Percentiles rank a stretch among this genome's conserved stretches.
phyloP scores from a whole-genome alignment of 2,888 invertebrate genomes.

The Thumatha senex region DNA sequence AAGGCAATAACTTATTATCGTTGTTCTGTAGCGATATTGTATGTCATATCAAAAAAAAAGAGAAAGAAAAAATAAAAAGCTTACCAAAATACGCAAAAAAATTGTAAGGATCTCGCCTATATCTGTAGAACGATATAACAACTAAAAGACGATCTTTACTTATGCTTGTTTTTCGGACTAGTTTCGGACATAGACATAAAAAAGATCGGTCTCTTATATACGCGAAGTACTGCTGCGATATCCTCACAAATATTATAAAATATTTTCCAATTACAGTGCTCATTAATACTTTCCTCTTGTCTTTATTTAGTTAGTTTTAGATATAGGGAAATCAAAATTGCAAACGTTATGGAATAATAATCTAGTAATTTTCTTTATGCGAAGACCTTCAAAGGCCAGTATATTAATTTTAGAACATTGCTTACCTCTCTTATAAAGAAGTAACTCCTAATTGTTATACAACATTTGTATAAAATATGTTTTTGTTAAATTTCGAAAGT shows the following conservation, averaged over 20 bases:
- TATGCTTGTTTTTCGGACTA: too few species aligned
- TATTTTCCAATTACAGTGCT: conserved; percentile 33
- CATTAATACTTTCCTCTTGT: conserved; percentile 47
- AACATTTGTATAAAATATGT: conserved; percentile 11
- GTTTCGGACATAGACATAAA: neutral
- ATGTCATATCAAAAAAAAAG: conserved; percentile 64
- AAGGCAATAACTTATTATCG: conserved; percentile 40
- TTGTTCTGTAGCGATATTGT: conserved; percentile 51
- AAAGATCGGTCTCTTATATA: too few species aligned
- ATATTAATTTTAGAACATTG: conserved; percentile 15
- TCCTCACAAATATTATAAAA: conserved; percentile 41
- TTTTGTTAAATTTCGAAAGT: conserved; percentile 16
- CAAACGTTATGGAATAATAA: conserved; percentile 23
- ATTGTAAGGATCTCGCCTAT: conserved; percentile 48
- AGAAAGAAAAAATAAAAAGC: conserved; percentile 69
- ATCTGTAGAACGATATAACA: too few species aligned
- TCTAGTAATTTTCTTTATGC: conserved; percentile 17
- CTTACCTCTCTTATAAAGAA: conserved; percentile 8
- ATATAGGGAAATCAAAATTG: conserved; percentile 29
- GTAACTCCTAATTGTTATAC: conserved; percentile 19
- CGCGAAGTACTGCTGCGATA: conserved; percentile 1
- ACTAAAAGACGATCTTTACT: too few species aligned
- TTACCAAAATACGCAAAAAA: conserved; percentile 68
- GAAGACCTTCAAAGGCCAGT: conserved; percentile 34
- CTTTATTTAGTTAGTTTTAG: conserved; percentile 39